Evolutionary conservation across 2,113 vertebrate genomes (phyloP), one percentile per base, ranked within the genome.

Genomic region (Orthonyx spaldingii): DNA sequence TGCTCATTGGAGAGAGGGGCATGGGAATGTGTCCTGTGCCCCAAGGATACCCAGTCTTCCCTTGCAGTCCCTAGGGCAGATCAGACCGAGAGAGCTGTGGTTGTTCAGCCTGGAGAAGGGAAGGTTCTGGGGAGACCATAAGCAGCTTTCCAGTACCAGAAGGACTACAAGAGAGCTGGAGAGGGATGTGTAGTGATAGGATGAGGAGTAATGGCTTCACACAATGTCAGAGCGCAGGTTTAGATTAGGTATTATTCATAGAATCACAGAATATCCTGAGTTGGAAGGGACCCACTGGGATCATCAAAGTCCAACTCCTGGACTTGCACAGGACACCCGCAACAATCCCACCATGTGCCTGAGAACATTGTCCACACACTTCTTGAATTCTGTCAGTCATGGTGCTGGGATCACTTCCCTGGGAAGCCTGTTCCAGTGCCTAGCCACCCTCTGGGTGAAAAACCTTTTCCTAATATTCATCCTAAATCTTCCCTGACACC

Each of bases 1-100:
- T 13, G 22, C 49, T 57, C 37, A 41, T 37, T 10, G 11, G 33
- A 24, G 35, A 49, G 21, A 3, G 1, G 27, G 21, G 8, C 2
- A 0, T 1, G 46, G 37, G 26, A 12, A 16, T 7, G 7, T 15
- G 24, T 6, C 23, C 27, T 4, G n/a, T 46, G 28, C 8, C 55
- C 10, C 42, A 16, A 1, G 13, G 35, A n/a, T 50, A 18, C 19
- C 4, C 20, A 15, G 11, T 24, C 28, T 18, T 26, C 28, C 33
- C 5, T 10, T 39, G 10, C 16, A 10, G 41, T 60, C 15, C 19
- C 10, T 20, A 5, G 32, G 11, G 15, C 7, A 37, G 64, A 44
- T 41, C 30, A 20, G 16, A 19, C 18, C 2, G 20, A 66, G 23
- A 42, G 35, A 42, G 22, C 5, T 2, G 2, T 3, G 1, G 4